Base-by-base conservation (phyloP, 2,797 vertebrate species). In the Phoebastria nigripes region DNA sequence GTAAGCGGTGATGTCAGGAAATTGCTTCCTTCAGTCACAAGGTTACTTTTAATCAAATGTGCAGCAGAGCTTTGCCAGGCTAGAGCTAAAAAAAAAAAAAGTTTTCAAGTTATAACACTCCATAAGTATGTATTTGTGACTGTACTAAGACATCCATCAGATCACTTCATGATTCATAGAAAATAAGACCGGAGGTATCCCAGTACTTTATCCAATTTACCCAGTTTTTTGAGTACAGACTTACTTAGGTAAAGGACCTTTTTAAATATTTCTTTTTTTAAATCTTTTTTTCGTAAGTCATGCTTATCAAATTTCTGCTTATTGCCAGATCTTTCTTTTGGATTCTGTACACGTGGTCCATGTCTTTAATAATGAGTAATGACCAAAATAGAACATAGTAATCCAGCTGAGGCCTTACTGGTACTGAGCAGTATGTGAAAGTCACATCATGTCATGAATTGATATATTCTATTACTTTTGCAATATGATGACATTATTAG, bases 181-280 rank as follows among this genome's bases (percentile, higher is more conserved):
- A 65, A 46, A 3, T 25, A 41, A 39, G 26, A 52, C 21, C 78
- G 47, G 26, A 70, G 20, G 20, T 31, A 67, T 66, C 8, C 8
- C 22, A 42, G 22, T 44, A 56, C 20, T 59, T 82, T 11, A 25
- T 29, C 35, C 24, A 47, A 17, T 70, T 71, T 59, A 58, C 6
- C 7, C 8, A 4, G 3, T 2, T 37, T n/a, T 82, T 35, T 62
- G 31, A 69, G 8, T 47, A 31, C 22, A 33, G 21, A 22, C 47
- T 66, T 55, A n/a, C 12, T 83, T 79, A 76, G 13, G 8, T n/a
- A 11, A 56, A 72, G 28, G 49, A 59, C 13, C 4, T 72, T 19
- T 41, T 35, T 0, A 62, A 81, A 26, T 59, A 41, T 11, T 49
- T n/a, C 0, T 39, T 33, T 71, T 70, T 8, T 0, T 1, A 1